Base-by-base conservation (phyloP, 2,888 invertebrate species). In the Drosophila austrosaltans region DNA sequence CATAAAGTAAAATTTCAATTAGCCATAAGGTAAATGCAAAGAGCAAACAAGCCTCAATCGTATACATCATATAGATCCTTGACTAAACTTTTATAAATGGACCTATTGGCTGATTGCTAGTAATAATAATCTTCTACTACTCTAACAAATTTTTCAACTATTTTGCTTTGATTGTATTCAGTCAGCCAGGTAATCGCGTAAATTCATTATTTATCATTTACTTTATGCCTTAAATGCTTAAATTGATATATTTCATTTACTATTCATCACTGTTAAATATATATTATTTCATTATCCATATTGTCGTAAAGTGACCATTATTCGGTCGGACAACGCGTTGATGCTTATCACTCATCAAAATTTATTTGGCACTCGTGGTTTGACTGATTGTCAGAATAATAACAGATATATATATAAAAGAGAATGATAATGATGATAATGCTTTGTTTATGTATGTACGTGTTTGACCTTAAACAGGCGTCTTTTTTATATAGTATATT, bases 301-400 rank as follows among this genome's bases (percentile, higher is more conserved):
- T 6, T 44, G 44, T 40, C 40, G 40, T n/a, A 40, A 40, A 40
- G 36, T 36, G 10, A 36, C 36, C 36, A 36, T 36, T 36, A 36
- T 36, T 36, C 36, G 10, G 44, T 22, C 44, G 44, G 20, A 20
- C 20, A 20, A 32, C 32, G 1, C 5, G 2, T 8, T 8, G 36
- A 36, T 36, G 10, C 16, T 48, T 48, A 48, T 48, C 44, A 48
- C 4, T 8, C 28, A 28, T 28, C 28, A 16, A 36, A 36, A 36
- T 36, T 36, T 36, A 36, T 25, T 53, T 53, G 53, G 53, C 53
- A n/a, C 53, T 28, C 5, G 53, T 28, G 22, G 53, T 53, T 10
- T 25, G 53, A 28, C 25, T 53, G 22, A 12, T n/a, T 20, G 25
- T 36, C 8, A 2, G 36, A 36, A 36, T 36, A 28, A 28, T 28